phyloP scores from a whole-genome alignment of 2,113 vertebrate species.

The Trematomus loennbergii region DNA sequence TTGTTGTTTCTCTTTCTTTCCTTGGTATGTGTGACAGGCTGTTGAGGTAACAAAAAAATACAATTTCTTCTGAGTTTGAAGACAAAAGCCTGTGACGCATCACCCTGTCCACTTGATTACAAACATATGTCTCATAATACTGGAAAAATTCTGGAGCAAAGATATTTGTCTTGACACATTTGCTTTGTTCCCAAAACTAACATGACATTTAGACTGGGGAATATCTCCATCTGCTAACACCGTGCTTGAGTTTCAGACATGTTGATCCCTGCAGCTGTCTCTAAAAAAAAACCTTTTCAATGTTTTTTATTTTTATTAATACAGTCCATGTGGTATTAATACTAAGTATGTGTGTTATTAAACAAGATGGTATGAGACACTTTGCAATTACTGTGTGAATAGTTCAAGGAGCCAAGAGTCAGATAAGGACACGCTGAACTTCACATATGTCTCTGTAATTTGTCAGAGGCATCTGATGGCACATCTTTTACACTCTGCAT shows the following conservation, averaged over 20 bases:
- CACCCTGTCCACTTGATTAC: neutral
- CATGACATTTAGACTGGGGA: constrained; percentile 20
- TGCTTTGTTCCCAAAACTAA: constrained; percentile 16
- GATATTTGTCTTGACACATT: constrained; percentile 11
- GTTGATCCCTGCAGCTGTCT: constrained; percentile 46
- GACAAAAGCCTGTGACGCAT: neutral
- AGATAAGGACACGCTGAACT: neutral
- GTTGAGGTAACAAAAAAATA: neutral
- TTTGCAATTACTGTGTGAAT: constrained; percentile 6
- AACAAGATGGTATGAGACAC: constrained; percentile 4
- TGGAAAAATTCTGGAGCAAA: neutral
- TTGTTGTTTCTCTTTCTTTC: neutral
- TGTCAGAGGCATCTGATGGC: constrained; percentile 16
- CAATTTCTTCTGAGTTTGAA: neutral
- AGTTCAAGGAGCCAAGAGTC: constrained; percentile 13
- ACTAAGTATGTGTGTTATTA: neutral
- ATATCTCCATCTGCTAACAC: constrained; percentile 43
- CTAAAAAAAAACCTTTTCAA: neutral
- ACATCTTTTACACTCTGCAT: neutral
- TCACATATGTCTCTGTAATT: constrained; percentile 25
- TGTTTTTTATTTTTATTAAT: neutral
- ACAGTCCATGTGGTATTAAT: constrained; percentile 16
- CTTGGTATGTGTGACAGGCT: neutral
- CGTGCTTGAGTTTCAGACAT: constrained; percentile 24
- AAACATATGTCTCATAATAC: constrained; percentile 29